These are phyloP conservation scores for Excalfactoria chinensis DNA, from an alignment of 2,113 vertebrate genomes.

Conservation along the genomic window DNA sequence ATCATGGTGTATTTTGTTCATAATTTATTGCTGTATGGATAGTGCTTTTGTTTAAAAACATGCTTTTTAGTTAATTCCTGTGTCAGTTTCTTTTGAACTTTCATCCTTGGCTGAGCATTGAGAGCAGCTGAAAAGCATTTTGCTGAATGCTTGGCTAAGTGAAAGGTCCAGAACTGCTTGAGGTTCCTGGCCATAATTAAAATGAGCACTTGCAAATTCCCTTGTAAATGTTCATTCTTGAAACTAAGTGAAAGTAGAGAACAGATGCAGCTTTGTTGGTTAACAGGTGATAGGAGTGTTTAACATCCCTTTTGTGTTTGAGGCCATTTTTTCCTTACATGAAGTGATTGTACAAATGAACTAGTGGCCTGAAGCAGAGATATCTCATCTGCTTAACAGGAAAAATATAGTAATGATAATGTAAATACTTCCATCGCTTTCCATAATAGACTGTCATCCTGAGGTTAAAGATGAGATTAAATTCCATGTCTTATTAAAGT, in stretches of 20 bases:
- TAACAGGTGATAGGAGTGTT: neutral
- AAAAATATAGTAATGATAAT: slow-evolving; percentile 24
- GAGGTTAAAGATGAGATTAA: neutral
- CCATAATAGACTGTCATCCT: neutral
- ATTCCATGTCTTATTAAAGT: neutral
- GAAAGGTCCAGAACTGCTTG: neutral
- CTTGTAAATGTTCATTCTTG: neutral
- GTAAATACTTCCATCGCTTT: slow-evolving; percentile 12
- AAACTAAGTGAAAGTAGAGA: neutral
- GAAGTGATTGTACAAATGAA: neutral
- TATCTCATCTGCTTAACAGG: neutral
- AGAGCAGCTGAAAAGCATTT: neutral
- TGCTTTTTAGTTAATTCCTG: neutral
- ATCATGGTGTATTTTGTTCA: rapidly evolving
- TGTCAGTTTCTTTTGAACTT: neutral
- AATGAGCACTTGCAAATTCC: neutral
- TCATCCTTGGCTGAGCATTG: rapidly evolving
- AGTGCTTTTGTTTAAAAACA: neutral
- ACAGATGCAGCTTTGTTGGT: neutral
- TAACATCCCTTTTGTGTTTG: neutral
- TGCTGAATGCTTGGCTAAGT: neutral
- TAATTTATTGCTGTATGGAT: neutral
- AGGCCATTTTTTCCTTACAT: neutral
- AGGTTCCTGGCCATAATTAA: neutral
- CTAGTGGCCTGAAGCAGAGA: neutral